Conservation (phyloP, 1,140 invertebrate genomes). For the Limonius californicus region DNA sequence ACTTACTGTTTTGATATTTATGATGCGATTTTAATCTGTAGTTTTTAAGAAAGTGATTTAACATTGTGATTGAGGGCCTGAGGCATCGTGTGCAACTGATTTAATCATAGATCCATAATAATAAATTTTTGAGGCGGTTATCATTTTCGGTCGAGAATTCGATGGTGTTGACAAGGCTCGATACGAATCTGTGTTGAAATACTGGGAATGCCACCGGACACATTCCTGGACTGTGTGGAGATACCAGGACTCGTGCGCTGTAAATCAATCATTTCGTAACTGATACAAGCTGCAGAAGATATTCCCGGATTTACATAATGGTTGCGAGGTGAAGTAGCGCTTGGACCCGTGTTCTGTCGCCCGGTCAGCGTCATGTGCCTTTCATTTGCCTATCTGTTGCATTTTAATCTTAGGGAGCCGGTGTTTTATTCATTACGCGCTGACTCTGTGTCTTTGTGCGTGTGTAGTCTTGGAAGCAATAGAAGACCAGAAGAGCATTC, state of each 20-base stretch:
- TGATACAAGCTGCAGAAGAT: constrained; percentile 27
- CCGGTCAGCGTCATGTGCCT: constrained; percentile 16
- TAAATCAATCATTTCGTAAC: constrained; percentile 30
- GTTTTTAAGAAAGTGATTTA: not conserved
- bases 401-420: constrained; percentile 13
- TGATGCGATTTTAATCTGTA: not conserved
- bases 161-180: constrained; percentile 25
- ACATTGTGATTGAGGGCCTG: not conserved
- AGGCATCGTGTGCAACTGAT: not conserved
- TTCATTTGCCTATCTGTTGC: constrained; percentile 28
- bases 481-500: constrained; percentile 2
- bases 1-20: not conserved
- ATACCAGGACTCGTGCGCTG: constrained; percentile 19
- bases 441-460: not conserved
- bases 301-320: constrained; percentile 32
- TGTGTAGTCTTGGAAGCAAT: not conserved
- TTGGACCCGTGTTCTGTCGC: constrained; percentile 16
- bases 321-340: constrained; percentile 22
- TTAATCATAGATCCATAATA: constrained; percentile 14
- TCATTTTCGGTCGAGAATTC: constrained; percentile 21
- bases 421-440: too few species aligned
- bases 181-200: constrained; percentile 27
- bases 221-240: constrained; percentile 18
- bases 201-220: constrained; percentile 30
- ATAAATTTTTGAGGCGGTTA: constrained; percentile 9